Evolutionary conservation across 1,140 invertebrate species (phyloP).

Genomic region (Physella acuta): DNA sequence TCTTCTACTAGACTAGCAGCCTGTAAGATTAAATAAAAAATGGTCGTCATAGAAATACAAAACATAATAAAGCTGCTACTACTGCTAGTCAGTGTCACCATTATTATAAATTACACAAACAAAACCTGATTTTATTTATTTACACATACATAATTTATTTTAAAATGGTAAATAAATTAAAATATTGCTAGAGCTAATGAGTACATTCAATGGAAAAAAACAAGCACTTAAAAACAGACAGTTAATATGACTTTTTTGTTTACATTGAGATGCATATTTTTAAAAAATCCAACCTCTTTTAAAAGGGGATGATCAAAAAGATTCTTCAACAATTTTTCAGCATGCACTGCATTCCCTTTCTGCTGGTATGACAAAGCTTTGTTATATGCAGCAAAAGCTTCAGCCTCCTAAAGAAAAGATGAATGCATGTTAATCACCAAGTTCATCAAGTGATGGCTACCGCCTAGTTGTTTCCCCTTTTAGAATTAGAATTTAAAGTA

Average conservation of each 20-base stretch:
- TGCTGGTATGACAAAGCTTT: constrained; percentile 68
- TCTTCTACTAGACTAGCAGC: constrained; percentile 44
- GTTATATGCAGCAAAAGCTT: constrained; percentile 71
- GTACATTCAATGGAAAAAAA: too few relatives aligned
- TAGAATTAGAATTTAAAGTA: not conserved
- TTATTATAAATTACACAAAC: too few relatives aligned
- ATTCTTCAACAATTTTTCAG: constrained; percentile 67
- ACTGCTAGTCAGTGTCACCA: too few relatives aligned
- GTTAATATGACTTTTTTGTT: too few relatives aligned
- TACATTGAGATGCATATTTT: too few relatives aligned
- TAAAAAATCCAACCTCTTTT: constrained; percentile 63
- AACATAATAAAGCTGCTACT: too few relatives aligned
- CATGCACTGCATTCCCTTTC: constrained; percentile 65
- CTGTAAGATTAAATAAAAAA: constrained; percentile 44
- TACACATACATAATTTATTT: too few relatives aligned
- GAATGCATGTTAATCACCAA: not conserved
- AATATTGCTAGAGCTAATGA: too few relatives aligned
- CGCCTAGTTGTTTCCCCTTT: not conserved
- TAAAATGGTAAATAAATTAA: too few relatives aligned
- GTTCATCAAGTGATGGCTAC: not conserved
- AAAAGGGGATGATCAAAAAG: constrained; percentile 69
- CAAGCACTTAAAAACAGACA: too few relatives aligned
- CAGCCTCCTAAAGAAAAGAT: constrained; percentile 66
- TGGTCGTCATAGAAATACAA: too few relatives aligned
- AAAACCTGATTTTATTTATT: too few relatives aligned